Percentiles rank a stretch among this genome's conserved stretches.
Evolutionary conservation across 2,888 invertebrate genomes (phyloP).

Genomic region (Cantharis rufa): DNA sequence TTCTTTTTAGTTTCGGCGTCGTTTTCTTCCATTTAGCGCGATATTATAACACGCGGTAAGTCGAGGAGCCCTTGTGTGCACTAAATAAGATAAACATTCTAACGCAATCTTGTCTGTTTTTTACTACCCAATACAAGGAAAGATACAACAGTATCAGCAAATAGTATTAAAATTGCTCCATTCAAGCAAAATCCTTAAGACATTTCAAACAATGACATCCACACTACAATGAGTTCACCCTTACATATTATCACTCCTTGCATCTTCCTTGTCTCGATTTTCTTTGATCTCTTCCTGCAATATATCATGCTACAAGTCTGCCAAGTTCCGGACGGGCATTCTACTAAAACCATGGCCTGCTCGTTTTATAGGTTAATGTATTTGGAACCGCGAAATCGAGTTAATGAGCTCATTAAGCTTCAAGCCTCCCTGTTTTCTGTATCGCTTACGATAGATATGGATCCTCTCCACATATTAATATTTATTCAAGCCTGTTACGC

Average conservation of each 20-base stretch:
- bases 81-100: conserved; percentile 20
- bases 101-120: conserved; percentile 13
- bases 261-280: conserved; percentile 20
- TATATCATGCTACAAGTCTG: conserved; percentile 22
- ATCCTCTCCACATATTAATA: conserved; percentile 19
- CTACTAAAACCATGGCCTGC: background rate
- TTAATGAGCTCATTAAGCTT: conserved; percentile 30
- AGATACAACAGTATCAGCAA: conserved; percentile 15
- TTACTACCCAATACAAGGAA: conserved; percentile 5
- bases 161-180: conserved; percentile 14
- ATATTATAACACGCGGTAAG: conserved; percentile 10
- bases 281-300: conserved; percentile 25
- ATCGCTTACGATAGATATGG: conserved; percentile 20
- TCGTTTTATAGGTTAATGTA: conserved; percentile 24
- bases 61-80: conserved; percentile 9
- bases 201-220: conserved; percentile 14
- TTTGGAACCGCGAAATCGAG: conserved; percentile 22
- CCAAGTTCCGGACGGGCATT: conserved; percentile 23
- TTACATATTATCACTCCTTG: conserved; percentile 18
- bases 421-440: conserved; percentile 21
- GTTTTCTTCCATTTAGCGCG: background rate
- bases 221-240: conserved; percentile 14
- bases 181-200: conserved; percentile 16
- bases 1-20: background rate
- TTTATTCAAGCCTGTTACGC: conserved; percentile 15